Evolutionary conservation across 2,797 vertebrate species (phyloP), one percentile per base, ranked within the genome.

Genomic region (Naso thynnoides): DNA sequence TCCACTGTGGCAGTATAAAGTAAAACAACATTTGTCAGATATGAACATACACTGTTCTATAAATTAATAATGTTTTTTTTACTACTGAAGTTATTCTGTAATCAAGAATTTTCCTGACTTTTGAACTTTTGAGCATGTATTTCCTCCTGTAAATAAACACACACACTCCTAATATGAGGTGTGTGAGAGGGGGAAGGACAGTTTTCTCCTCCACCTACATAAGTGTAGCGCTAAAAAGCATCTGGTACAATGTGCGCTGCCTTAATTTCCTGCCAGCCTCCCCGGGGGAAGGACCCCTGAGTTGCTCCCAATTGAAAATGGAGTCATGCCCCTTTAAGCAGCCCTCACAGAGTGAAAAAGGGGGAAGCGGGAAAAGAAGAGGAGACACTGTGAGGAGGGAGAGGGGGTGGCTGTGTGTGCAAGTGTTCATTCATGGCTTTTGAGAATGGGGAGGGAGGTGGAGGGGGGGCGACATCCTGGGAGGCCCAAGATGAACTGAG

Each of bases 321-420:
- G 81, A 96, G 93, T 95, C 94, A 94, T 94, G 92, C 94, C 94
- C 94, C 93, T 96, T 96, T 95, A 95, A 95, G 95, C 93, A 95
- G 86, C 88, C 85, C 84, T 92, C 91, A 94, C 93, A 95, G 94
- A 94, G 87, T 92, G 70, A 85, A 90, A 90, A 80, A 38, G 48
- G 58, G 87, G 84, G 86, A 84, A 84, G 88, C 77, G 74, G 89
- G 88, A 87, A 86, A 90, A 90, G 86, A 85, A 78, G 87, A 89
- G 73, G 81, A 85, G 87, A 85, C 76, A 89, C 83, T 79, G 81
- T 69, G 82, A 68, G 86, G 70, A 72, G 86, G 72, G 65, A 64
- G 73, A 69, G 73, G 82, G 87, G 84, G 74, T 77, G 67, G 81
- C 60, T 82, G 76, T 84, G 86, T 85, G 81, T 79, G 84, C 73